phyloP scores from a whole-genome alignment of 92 coral and sea anemone genomes.

The Micromussa lordhowensis region DNA sequence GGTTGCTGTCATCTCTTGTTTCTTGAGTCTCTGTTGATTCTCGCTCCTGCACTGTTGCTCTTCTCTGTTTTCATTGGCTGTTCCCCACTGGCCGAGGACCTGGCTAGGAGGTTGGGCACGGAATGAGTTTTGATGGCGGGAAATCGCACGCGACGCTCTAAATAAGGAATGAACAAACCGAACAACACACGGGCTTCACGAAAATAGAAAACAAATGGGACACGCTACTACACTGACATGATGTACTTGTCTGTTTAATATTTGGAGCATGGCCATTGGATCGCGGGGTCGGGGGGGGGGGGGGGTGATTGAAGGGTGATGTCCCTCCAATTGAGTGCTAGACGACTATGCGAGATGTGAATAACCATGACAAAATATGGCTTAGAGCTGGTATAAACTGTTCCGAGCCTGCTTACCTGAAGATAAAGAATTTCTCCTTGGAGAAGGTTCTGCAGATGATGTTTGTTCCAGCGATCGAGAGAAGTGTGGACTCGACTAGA shows the following conservation, averaged over 20 bases:
- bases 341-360: no score
- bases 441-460: slow-evolving; percentile 11
- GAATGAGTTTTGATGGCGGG: slow-evolving; percentile 98
- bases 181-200: slow-evolving; percentile 34
- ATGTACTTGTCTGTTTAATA: no score
- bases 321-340: no score
- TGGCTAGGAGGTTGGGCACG: slow-evolving; percentile 98
- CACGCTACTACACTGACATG: not conserved
- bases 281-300: no score
- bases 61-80: slow-evolving; percentile 72
- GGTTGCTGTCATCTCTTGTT: slow-evolving; percentile 59
- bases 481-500: slow-evolving; percentile 63
- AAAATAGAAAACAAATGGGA: not conserved
- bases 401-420: slow-evolving; percentile 39
- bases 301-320: no score
- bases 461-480: slow-evolving; percentile 47
- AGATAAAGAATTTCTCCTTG: slow-evolving; percentile 51
- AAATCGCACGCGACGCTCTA: slow-evolving; percentile 83
- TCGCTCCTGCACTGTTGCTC: slow-evolving; percentile 98
- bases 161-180: slow-evolving; percentile 41
- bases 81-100: slow-evolving; percentile 77
- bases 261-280: no score
- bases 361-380: no score
- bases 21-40: slow-evolving; percentile 79
- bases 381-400: no score